Percentiles rank a stretch among this genome's conserved stretches.
phyloP scores from a whole-genome alignment of 2,888 invertebrate genomes.

The Microctonus aethiopoides region DNA sequence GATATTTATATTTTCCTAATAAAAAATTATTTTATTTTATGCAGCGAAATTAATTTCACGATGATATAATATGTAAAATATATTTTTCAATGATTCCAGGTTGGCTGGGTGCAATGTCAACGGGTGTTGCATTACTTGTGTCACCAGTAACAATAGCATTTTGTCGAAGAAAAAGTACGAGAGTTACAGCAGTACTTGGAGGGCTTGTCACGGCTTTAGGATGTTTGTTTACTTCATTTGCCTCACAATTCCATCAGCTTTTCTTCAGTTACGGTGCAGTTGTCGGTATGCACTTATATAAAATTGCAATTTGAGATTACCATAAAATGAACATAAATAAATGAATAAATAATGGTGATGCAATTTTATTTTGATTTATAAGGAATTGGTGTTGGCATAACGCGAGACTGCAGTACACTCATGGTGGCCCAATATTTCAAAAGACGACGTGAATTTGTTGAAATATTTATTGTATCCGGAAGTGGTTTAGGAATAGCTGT shows the following conservation, averaged over 20 bases:
- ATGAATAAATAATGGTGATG: neutral
- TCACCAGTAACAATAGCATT: constrained; percentile 87
- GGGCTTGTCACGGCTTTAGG: constrained; percentile 87
- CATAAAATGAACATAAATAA: neutral
- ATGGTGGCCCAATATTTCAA: constrained; percentile 95
- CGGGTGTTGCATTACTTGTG: constrained; percentile 81
- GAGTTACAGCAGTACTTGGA: constrained; percentile 88
- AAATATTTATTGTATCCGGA: constrained; percentile 88
- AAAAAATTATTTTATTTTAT: too few species aligned
- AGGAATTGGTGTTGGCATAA: constrained; percentile 87
- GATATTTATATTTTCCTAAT: neutral
- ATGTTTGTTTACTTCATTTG: constrained; percentile 90
- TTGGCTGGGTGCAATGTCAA: constrained; percentile 84
- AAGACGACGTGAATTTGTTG: constrained; percentile 83
- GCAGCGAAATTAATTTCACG: neutral
- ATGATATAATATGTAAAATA: neutral
- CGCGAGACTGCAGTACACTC: constrained; percentile 85
- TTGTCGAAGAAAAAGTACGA: constrained; percentile 87
- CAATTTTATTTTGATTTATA: constrained; percentile 19
- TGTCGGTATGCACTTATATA: constrained; percentile 66
- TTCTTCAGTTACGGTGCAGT: constrained; percentile 83
- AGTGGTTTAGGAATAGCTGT: constrained; percentile 86
- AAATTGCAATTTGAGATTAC: neutral
- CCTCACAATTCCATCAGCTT: constrained; percentile 88
- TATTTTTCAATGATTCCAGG: constrained; percentile 72